phyloP scores from a whole-genome alignment of 1,140 invertebrate species.

The Temnothorax curvispinosus region DNA sequence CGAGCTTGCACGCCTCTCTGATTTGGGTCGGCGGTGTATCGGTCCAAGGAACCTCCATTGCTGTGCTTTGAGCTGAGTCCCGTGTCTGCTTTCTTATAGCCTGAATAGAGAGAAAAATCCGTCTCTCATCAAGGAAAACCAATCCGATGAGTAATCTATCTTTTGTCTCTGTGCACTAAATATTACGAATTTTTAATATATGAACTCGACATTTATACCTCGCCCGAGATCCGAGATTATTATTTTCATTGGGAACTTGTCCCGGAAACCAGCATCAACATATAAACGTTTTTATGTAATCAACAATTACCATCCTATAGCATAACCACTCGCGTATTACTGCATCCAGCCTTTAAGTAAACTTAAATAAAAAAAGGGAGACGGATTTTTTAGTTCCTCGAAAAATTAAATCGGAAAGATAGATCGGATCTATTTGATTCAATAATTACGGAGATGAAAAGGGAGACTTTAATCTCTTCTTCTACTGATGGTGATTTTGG shows the following conservation, averaged over 20 bases:
- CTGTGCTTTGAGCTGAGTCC: slow-evolving; percentile 88
- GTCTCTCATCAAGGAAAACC: slow-evolving; percentile 25
- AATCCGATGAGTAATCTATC: slow-evolving; percentile 11
- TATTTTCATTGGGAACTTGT: background rate
- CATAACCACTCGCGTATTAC: background rate
- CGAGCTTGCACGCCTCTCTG: slow-evolving; percentile 88
- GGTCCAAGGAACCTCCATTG: slow-evolving; percentile 90
- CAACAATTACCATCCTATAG: background rate
- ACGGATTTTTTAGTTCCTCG: slow-evolving; percentile 15
- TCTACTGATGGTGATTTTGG: slow-evolving; percentile 8
- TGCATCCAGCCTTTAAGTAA: background rate
- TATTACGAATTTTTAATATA: slow-evolving; percentile 3
- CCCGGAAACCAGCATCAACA: no score
- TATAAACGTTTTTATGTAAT: background rate
- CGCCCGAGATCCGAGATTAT: background rate
- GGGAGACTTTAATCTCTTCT: background rate
- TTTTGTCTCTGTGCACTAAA: background rate
- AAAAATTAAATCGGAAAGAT: background rate
- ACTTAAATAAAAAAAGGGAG: background rate
- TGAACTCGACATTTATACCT: background rate
- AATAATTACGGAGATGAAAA: background rate
- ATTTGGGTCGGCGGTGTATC: slow-evolving; percentile 93
- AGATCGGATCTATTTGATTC: background rate
- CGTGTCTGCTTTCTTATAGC: slow-evolving; percentile 89
- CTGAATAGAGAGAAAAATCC: slow-evolving; percentile 80